Base-by-base conservation (phyloP, 2,888 invertebrate genomes). In the Coenonympha glycerion region DNA sequence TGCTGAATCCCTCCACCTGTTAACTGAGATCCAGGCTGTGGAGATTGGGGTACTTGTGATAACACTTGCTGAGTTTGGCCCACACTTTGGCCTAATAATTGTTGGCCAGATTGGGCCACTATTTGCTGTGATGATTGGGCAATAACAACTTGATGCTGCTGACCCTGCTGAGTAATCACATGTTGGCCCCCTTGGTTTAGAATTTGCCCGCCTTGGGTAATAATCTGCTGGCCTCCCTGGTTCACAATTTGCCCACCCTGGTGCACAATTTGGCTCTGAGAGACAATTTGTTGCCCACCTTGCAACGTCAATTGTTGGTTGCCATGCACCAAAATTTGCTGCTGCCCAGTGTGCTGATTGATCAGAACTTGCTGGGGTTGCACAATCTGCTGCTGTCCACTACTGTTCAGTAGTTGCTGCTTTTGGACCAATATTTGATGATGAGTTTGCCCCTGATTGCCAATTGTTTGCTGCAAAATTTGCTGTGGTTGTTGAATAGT, bases 401-500 rank as follows among this genome's bases (percentile, higher is more conserved):
- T 79, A 33, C 80, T 86, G 63, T 89, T 90, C 2, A 90, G 74
- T 6, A 89, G 81, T 57, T 91, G 91, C 58, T 91, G 91, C 56
- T 89, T 89, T 62, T 87, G 87, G 8, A 87, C 86, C 16, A 87
- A 63, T 61, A 87, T 85, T 62, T 80, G 88, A 66, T 84, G 87
- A 54, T 81, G 85, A 3, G 88, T 73, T 68, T 79, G 90, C 46
- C 76, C 87, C 73, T 89, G 89, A 18, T 86, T 78, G 16, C 86
- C 85, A 73, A 90, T 66, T 64, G 88, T 69, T 60, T 91, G 91
- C 69, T 91, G 89, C 19, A 91, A 82, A 22, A 90, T 84, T 61
- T 91, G 90, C 58, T 90, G 89, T 41, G 88, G 88, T 56, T 90
- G 90, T 61, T 90, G 88, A 13, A 88, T 79, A 21, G 76, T 65